Evolutionary conservation across 1,140 invertebrate genomes (phyloP).

Genomic region (Ips nitidus): DNA sequence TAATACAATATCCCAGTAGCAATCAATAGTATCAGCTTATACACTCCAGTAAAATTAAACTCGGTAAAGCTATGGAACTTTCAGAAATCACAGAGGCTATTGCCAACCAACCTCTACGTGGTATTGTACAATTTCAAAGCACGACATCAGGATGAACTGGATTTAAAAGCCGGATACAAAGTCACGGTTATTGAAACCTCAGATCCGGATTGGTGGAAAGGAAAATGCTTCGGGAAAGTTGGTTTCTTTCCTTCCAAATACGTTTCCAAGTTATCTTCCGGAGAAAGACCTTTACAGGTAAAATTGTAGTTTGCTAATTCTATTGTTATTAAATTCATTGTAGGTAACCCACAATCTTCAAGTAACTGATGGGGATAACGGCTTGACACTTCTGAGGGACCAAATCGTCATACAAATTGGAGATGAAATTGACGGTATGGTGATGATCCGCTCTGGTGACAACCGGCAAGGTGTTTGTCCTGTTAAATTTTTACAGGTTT

Average conservation of each 20-base stretch:
- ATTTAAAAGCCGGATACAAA: slow-evolving; percentile 93
- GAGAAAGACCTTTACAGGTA: slow-evolving; percentile 87
- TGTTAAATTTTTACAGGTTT: slow-evolving; percentile 72
- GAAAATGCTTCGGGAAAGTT: slow-evolving; percentile 87
- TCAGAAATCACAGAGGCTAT: slow-evolving; percentile 79
- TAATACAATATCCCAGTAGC: too few species aligned
- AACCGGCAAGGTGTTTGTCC: slow-evolving; percentile 83
- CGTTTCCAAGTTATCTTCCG: slow-evolving; percentile 84
- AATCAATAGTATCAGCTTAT: too few species aligned
- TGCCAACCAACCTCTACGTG: slow-evolving; percentile 91
- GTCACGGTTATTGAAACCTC: slow-evolving; percentile 92
- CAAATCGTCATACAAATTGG: slow-evolving; percentile 83
- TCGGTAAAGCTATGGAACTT: slow-evolving; percentile 14
- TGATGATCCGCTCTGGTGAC: slow-evolving; percentile 87
- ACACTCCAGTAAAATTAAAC: too few species aligned
- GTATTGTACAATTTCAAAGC: slow-evolving; percentile 95
- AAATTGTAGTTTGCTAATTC: slow-evolving; percentile 44
- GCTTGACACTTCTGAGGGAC: slow-evolving; percentile 63
- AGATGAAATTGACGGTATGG: slow-evolving; percentile 88
- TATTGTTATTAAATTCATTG: neutral
- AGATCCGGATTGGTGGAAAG: slow-evolving; percentile 96
- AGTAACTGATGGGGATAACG: slow-evolving; percentile 64
- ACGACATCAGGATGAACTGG: slow-evolving; percentile 89
- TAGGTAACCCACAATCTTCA: slow-evolving; percentile 66
- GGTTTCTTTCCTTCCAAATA: slow-evolving; percentile 95